Evolutionary conservation across 2,113 vertebrate genomes (phyloP).

Genomic region (Coracopsis vasa): DNA sequence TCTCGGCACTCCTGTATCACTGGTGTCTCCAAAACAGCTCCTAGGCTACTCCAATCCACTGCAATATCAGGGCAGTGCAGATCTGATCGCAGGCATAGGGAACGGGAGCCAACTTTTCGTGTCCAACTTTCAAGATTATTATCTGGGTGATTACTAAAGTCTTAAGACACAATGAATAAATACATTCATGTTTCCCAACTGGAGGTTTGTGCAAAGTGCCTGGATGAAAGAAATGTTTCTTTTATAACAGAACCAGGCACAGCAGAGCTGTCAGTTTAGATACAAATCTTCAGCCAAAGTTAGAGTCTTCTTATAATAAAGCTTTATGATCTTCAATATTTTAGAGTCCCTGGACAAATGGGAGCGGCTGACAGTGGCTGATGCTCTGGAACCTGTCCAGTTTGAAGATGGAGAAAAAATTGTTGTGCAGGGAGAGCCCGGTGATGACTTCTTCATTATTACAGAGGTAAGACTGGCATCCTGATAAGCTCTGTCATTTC

Average conservation of each 20-base stretch:
- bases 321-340: background rate
- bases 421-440: conserved; percentile 93
- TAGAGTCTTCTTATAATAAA: conserved; percentile 34
- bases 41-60: background rate
- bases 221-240: conserved; percentile 55
- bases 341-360: conserved; percentile 97
- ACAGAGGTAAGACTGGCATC: conserved; percentile 84
- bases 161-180: conserved; percentile 36
- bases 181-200: conserved; percentile 27
- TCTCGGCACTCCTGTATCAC: rapidly evolving
- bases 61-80: background rate
- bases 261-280: conserved; percentile 34
- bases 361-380: conserved; percentile 94
- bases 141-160: conserved; percentile 23
- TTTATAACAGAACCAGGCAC: conserved; percentile 27
- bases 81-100: background rate
- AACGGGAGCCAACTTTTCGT: background rate
- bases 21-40: background rate
- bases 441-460: conserved; percentile 97
- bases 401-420: conserved; percentile 98
- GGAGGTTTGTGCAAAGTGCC: conserved; percentile 28
- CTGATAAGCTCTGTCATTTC: background rate
- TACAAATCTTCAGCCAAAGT: background rate
- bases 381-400: conserved; percentile 93
- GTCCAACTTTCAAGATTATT: conserved; percentile 35